Percentiles rank a stretch among this genome's conserved stretches.
Conservation (phyloP, 1,140 invertebrate genomes). For the Limonius californicus region DNA sequence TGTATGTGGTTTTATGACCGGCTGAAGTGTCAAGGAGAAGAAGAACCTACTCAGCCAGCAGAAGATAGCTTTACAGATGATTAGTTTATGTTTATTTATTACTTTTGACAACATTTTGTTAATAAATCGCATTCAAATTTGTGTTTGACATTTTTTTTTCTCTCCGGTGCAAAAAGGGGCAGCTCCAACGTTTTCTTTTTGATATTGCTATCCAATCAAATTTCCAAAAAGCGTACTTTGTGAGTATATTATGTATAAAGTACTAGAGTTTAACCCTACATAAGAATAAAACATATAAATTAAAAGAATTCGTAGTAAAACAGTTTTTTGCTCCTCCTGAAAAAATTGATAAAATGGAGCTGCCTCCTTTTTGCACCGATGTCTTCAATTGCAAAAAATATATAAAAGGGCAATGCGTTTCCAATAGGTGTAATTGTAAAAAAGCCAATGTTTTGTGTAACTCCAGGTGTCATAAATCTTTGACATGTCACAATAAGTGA, state of each 20-base stretch:
- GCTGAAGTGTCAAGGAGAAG: conserved; percentile 19
- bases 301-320: conserved; percentile 17
- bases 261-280: conserved; percentile 18
- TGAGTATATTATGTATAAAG: conserved; percentile 19
- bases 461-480: too few relatives aligned
- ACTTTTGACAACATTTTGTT: conserved; percentile 1
- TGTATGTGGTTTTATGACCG: conserved; percentile 20
- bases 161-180: conserved; percentile 12
- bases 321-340: conserved; percentile 16
- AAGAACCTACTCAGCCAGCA: conserved; percentile 20
- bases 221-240: conserved; percentile 18
- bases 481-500: too few relatives aligned
- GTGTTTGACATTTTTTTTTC: neutral
- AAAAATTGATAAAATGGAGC: conserved; percentile 6
- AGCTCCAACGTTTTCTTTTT: conserved; percentile 21
- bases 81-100: conserved; percentile 4
- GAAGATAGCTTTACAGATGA: conserved; percentile 21
- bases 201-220: conserved; percentile 11
- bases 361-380: too few relatives aligned
- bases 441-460: too few relatives aligned
- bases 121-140: conserved; percentile 3
- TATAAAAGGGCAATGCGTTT: too few relatives aligned
- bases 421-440: too few relatives aligned
- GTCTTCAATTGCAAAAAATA: conserved; percentile 18
- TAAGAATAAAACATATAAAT: conserved; percentile 13